These are phyloP conservation scores for Euzophera pinguis DNA, from an alignment of 2,888 invertebrate genomes.

Conservation along the genomic window DNA sequence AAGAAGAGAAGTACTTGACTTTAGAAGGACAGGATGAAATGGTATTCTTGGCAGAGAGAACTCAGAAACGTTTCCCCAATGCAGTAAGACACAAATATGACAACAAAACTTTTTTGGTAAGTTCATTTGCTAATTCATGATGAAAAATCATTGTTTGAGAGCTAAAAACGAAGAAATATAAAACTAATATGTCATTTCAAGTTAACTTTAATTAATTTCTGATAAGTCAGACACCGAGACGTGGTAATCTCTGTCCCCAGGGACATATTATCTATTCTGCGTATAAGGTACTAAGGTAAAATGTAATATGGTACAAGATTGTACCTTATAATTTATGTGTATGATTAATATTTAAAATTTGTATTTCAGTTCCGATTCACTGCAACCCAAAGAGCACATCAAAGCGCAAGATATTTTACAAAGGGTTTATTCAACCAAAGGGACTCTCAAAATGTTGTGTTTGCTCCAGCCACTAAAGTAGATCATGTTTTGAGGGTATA, in stretches of 20 bases:
- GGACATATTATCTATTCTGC: no score
- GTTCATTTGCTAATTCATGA: constrained; percentile 13
- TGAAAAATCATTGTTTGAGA: neutral
- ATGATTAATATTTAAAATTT: neutral
- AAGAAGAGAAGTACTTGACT: constrained; percentile 81
- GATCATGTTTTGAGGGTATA: constrained; percentile 84
- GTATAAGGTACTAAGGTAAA: no score
- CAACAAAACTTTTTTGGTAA: constrained; percentile 80
- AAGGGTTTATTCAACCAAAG: constrained; percentile 86
- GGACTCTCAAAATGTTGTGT: constrained; percentile 80
- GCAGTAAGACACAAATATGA: constrained; percentile 81
- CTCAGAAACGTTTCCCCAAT: constrained; percentile 84
- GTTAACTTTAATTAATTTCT: no score
- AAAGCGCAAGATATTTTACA: constrained; percentile 87
- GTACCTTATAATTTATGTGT: no score
- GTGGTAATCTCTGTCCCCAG: no score
- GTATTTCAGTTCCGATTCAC: constrained; percentile 87
- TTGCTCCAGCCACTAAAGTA: constrained; percentile 81
- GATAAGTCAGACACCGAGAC: no score
- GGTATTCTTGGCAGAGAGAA: constrained; percentile 84
- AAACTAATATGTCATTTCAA: no score
- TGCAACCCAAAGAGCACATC: constrained; percentile 85
- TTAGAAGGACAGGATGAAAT: constrained; percentile 89
- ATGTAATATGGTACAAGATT: no score
- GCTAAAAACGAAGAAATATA: no score